Conservation (phyloP, 2,888 invertebrate species). For the Torymus tubicola region DNA sequence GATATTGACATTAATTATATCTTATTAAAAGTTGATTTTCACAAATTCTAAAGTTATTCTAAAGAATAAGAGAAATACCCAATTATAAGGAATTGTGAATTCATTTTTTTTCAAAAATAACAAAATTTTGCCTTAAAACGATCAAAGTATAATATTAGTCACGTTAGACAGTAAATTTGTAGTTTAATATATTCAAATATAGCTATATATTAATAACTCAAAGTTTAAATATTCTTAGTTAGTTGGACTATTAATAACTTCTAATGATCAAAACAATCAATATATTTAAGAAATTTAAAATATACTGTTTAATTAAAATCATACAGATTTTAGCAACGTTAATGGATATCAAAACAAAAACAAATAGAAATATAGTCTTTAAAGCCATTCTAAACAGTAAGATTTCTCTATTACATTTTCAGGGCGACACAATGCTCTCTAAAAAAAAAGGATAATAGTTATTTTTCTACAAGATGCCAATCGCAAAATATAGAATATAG, state of each 20-base stretch:
- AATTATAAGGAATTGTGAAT: neutral
- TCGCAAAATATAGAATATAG: conserved; percentile 16
- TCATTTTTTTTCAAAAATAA: neutral
- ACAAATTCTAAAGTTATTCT: neutral
- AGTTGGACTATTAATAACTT: neutral
- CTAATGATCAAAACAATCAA: neutral
- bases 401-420: neutral
- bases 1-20: too few relatives aligned
- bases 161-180: neutral
- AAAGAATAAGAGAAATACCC: conserved; percentile 10
- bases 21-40: too few relatives aligned
- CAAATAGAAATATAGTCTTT: too few relatives aligned
- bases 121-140: conserved; percentile 1
- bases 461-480: conserved; percentile 52
- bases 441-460: conserved; percentile 24
- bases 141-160: conserved; percentile 9
- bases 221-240: neutral
- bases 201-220: neutral
- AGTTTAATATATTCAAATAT: conserved; percentile 1
- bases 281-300: conserved; percentile 7
- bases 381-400: neutral
- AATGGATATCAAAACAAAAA: neutral
- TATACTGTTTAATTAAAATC: too few relatives aligned
- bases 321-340: too few relatives aligned
- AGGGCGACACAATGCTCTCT: neutral